Evolutionary conservation across 2,113 vertebrate genomes (phyloP).

Genomic region (Pao palembangensis): DNA sequence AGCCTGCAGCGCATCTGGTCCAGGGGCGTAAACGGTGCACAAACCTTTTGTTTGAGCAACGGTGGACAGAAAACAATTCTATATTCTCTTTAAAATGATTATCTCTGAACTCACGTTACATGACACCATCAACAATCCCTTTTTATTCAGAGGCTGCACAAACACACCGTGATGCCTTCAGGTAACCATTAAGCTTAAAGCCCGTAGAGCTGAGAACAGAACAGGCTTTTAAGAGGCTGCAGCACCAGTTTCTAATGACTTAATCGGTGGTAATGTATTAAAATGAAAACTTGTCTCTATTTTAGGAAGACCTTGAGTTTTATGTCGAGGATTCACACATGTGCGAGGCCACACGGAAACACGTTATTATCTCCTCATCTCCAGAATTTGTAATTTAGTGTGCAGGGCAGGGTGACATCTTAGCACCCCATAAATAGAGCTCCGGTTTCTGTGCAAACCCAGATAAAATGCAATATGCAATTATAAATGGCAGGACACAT

Average conservation of each 20-base stretch:
- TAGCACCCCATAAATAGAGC: conserved; percentile 42
- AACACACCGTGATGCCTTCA: conserved; percentile 45
- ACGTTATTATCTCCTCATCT: conserved; percentile 60
- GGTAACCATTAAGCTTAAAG: conserved; percentile 46
- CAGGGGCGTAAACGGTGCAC: conserved; percentile 26
- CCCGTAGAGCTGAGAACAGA: conserved; percentile 30
- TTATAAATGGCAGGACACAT: conserved; percentile 49
- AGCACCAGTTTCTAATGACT: conserved; percentile 55
- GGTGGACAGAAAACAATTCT: conserved; percentile 1
- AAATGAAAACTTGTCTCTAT: conserved; percentile 63
- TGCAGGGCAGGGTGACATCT: conserved; percentile 26
- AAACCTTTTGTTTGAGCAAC: conserved; percentile 33
- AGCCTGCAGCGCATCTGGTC: conserved; percentile 11
- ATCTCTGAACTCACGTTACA: conserved; percentile 37
- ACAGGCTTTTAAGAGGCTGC: conserved; percentile 29
- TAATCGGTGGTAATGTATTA: conserved; percentile 61
- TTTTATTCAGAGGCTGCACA: conserved; percentile 28
- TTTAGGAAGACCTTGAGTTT: conserved; percentile 53
- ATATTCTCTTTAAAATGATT: neutral
- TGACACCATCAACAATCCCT: neutral
- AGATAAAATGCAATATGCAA: conserved; percentile 41
- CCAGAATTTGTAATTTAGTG: conserved; percentile 65
- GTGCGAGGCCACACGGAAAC: conserved; percentile 24
- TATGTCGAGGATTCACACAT: conserved; percentile 20
- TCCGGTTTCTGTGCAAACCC: conserved; percentile 49